Conservation (phyloP, 2,797 vertebrate genomes). For the Phalloptychus januarius region DNA sequence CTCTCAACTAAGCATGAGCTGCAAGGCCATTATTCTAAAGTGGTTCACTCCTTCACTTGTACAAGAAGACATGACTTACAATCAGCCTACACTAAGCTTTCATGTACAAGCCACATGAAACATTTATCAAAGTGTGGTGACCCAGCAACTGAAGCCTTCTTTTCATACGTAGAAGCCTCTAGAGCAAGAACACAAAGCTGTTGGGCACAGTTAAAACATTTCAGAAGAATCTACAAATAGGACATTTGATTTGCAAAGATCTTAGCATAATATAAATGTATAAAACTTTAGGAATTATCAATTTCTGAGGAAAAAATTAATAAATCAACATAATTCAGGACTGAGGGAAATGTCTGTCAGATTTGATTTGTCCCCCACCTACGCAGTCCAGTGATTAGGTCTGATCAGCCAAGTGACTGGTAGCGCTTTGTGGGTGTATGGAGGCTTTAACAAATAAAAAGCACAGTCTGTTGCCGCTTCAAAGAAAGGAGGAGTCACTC, state of each 20-base stretch:
- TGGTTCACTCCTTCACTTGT: conserved; percentile 19
- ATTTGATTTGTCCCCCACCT: conserved; percentile 42
- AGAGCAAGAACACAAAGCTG: conserved; percentile 9
- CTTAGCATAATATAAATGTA: background rate
- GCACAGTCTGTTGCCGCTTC: conserved; percentile 22
- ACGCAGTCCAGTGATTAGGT: conserved; percentile 52
- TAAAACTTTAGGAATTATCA: background rate
- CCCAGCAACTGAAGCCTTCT: conserved; percentile 8
- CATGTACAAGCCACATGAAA: conserved; percentile 25
- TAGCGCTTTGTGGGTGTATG: conserved; percentile 54
- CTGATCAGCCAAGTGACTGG: conserved; percentile 53
- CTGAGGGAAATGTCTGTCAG: conserved; percentile 44
- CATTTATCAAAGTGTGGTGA: conserved; percentile 31
- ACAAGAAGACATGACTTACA: conserved; percentile 13
- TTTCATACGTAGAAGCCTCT: background rate
- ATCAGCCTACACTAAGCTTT: conserved; percentile 27
- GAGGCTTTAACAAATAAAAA: conserved; percentile 31
- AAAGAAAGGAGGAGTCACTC: conserved; percentile 22
- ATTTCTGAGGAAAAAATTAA: too few species aligned
- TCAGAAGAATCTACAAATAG: conserved; percentile 3
- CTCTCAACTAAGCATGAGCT: conserved; percentile 25
- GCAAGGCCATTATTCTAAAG: conserved; percentile 23
- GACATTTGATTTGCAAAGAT: background rate
- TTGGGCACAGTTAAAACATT: background rate
- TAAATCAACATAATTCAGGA: conserved; percentile 24